Evolutionary conservation across 2,888 invertebrate species (phyloP).

Genomic region (Antitype chi): DNA sequence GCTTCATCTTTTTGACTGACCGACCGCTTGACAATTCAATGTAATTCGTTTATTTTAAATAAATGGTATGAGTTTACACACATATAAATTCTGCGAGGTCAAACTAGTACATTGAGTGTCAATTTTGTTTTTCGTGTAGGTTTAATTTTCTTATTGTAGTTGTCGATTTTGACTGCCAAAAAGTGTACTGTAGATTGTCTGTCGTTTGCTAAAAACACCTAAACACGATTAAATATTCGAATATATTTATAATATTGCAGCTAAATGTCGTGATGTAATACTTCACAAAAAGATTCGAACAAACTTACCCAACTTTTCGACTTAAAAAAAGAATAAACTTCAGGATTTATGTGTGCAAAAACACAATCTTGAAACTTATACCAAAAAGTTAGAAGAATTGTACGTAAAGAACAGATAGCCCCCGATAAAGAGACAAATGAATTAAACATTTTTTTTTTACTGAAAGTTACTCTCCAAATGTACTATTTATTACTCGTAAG

Average conservation of each 20-base stretch:
- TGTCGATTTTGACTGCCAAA: background rate
- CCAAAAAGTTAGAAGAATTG: constrained; percentile 35
- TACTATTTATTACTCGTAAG: background rate
- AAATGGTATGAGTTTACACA: too few species aligned
- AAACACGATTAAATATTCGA: background rate
- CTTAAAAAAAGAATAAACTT: constrained; percentile 30
- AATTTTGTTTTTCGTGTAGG: background rate
- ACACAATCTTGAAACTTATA: constrained; percentile 31
- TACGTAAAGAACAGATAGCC: constrained; percentile 5
- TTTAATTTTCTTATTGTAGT: background rate
- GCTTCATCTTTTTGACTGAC: background rate
- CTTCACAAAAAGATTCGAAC: constrained; percentile 14
- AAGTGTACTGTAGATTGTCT: background rate
- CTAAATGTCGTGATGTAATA: constrained; percentile 1
- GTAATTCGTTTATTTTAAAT: background rate
- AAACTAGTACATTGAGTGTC: background rate
- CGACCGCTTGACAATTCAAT: background rate
- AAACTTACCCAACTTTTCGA: constrained; percentile 16
- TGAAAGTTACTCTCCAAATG: too few species aligned
- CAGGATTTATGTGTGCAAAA: constrained; percentile 34
- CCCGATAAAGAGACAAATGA: background rate
- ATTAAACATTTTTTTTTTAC: background rate
- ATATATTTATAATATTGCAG: background rate
- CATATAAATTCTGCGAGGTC: background rate
- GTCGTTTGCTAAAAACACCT: background rate